phyloP scores from a whole-genome alignment of 2,888 invertebrate species.

The Acleris holmiana region DNA sequence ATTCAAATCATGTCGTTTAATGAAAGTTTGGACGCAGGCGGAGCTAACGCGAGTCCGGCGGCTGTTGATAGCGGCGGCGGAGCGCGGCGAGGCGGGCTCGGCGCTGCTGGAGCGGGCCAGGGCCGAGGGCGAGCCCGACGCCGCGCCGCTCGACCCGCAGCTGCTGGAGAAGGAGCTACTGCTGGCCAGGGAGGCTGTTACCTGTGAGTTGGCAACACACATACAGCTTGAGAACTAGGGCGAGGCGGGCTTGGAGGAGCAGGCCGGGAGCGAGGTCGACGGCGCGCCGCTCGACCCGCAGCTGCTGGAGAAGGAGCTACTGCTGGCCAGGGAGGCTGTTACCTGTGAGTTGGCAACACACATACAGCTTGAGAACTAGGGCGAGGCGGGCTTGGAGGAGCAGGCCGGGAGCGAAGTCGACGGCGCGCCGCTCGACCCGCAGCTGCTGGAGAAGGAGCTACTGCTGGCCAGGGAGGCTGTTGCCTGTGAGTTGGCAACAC shows the following conservation, averaged over 20 bases:
- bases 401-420: constrained; percentile 77
- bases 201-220: constrained; percentile 61
- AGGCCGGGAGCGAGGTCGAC: constrained; percentile 77
- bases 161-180: constrained; percentile 89
- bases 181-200: constrained; percentile 91
- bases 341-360: constrained; percentile 66
- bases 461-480: constrained; percentile 92
- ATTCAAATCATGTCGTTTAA: no score
- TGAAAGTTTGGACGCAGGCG: constrained; percentile 66
- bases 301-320: constrained; percentile 88
- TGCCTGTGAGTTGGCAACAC: constrained; percentile 66
- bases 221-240: no score
- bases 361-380: no score
- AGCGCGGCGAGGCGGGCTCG: constrained; percentile 81
- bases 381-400: no score
- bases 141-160: constrained; percentile 82
- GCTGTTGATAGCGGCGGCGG: constrained; percentile 86
- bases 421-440: constrained; percentile 81
- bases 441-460: constrained; percentile 88
- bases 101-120: constrained; percentile 83
- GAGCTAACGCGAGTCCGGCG: constrained; percentile 88
- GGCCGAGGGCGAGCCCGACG: constrained; percentile 76
- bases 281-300: constrained; percentile 82
- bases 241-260: no score
- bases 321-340: constrained; percentile 91